phyloP scores from a whole-genome alignment of 2,797 vertebrate species.

The Trachops cirrhosus region DNA sequence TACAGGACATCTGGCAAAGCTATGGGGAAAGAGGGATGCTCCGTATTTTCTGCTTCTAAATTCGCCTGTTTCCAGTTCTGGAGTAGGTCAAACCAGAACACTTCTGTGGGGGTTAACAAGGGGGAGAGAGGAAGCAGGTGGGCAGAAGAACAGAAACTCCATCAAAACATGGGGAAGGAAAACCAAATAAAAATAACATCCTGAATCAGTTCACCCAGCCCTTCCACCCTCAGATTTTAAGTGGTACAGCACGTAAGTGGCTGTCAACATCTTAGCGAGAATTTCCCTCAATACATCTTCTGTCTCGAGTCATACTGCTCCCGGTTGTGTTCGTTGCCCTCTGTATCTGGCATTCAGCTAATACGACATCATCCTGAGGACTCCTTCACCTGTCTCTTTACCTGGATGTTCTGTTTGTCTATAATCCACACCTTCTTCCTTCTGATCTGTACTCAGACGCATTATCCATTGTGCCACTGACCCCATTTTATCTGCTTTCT shows the following conservation, averaged over 20 bases:
- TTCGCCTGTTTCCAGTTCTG: background rate
- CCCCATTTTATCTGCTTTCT: too few species aligned
- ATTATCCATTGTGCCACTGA: too few species aligned
- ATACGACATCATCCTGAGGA: background rate
- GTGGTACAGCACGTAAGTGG: too few species aligned
- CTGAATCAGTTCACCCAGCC: background rate
- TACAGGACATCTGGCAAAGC: background rate
- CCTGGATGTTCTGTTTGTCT: background rate
- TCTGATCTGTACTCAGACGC: too few species aligned
- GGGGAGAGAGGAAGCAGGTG: background rate
- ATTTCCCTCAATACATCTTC: background rate
- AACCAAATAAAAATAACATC: background rate
- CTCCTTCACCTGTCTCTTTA: background rate
- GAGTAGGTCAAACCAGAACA: background rate
- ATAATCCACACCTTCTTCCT: background rate
- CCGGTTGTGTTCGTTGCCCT: background rate
- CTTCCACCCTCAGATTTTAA: background rate
- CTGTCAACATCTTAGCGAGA: background rate
- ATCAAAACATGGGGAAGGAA: background rate
- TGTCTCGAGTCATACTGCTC: background rate
- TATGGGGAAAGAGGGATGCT: background rate
- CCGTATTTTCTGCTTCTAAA: background rate
- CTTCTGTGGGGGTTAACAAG: background rate
- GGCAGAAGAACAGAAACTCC: background rate
- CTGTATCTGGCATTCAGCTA: background rate